These are phyloP conservation scores for Gila orcuttii DNA, from an alignment of 2,113 vertebrate species.

Conservation along the genomic window DNA sequence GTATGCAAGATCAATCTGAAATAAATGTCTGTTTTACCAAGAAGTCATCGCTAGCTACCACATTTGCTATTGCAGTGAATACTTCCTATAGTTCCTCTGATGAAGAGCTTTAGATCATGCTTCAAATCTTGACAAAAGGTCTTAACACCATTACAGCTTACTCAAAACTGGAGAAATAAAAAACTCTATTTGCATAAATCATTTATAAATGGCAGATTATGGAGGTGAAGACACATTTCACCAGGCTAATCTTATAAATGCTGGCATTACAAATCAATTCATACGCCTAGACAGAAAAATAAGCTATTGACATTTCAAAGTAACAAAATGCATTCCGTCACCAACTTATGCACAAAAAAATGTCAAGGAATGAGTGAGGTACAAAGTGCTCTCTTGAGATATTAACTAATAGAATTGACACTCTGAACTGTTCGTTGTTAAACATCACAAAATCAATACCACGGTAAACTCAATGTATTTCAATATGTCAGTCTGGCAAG, in stretches of 20 bases:
- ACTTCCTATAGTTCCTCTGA: background rate
- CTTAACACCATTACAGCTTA: background rate
- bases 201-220: slow-evolving; percentile 52
- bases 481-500: slow-evolving; percentile 25
- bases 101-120: background rate
- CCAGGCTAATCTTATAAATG: slow-evolving; percentile 26
- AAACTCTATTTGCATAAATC: slow-evolving; percentile 60
- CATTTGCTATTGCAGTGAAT: background rate
- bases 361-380: background rate
- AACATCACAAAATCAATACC: slow-evolving; percentile 9
- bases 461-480: slow-evolving; percentile 9
- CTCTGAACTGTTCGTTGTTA: slow-evolving; percentile 7
- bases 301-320: slow-evolving; percentile 23
- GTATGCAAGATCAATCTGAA: background rate
- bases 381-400: slow-evolving; percentile 19
- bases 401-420: slow-evolving; percentile 7
- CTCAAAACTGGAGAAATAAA: slow-evolving; percentile 43
- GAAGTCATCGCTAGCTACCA: background rate
- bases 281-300: background rate
- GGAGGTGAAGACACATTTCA: slow-evolving; percentile 45
- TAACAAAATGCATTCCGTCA: background rate
- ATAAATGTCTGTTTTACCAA: background rate
- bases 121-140: background rate
- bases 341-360: background rate
- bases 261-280: slow-evolving; percentile 42